Base-by-base conservation (phyloP, 2,113 vertebrate genomes). In the Physeter macrocephalus region DNA sequence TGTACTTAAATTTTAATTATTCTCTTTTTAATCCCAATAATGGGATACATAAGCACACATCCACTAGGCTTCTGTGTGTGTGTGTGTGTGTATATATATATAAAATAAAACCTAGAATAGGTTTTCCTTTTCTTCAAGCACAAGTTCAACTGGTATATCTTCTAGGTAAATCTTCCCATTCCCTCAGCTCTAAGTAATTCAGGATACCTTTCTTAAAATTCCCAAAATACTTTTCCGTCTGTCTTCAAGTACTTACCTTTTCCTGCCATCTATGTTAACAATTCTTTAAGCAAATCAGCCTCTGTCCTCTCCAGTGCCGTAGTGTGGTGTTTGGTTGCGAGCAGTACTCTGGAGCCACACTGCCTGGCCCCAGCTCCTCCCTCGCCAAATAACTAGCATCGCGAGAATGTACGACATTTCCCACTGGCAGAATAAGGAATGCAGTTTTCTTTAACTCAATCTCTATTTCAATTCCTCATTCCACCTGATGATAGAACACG, bases 1-100 rank as follows among this genome's bases (percentile, higher is more conserved):
- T 92, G 61, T 31, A 66, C 31, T 57, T 80, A 69, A 43, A 61
- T 74, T 84, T 74, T 20, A 61, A 46, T n/a, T 84, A 36, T 89
- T 77, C 41, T 91, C 49, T 94, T 89, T 89, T 67, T 80, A 72
- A 88, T 86, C 15, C 49, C 29, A 52, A 5, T 91, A 34, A 67
- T 34, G 18, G 8, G 69, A 23, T 49, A 77, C 12, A 39, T 27
- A 89, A 69, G 34, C 29, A 82, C 21, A 29, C 10, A 9, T 41
- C 25, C 39, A 59, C 3, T 3, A 1, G 59, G 27, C 23, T 74
- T 91, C 54, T 17, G 20, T 61, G 59, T 61, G 23, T 25, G 59
- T 59, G 54, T 54, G 3, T 52, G 11, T 54, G 15, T 54, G 15
- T 54, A 3, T 15, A 52, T 52, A 29, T 69, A 41, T 41, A 41